phyloP scores from a whole-genome alignment of 1,140 invertebrate genomes.

The Saccostrea cuccullata region DNA sequence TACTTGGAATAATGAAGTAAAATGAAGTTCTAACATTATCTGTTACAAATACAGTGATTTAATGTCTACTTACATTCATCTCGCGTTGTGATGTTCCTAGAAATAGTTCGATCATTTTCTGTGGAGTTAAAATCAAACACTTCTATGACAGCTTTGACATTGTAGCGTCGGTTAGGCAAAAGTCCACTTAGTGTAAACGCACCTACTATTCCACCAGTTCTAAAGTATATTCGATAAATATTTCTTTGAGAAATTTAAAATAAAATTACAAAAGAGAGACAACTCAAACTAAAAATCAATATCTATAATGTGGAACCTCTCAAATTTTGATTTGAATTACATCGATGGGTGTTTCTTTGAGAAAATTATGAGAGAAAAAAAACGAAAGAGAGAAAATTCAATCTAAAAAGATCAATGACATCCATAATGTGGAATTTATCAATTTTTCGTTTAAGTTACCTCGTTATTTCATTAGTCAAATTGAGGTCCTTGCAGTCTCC shows the following conservation, averaged over 20 bases:
- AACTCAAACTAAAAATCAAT: not conserved
- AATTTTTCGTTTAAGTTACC: not conserved
- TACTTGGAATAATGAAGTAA: no score
- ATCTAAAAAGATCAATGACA: not conserved
- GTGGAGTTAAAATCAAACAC: not conserved
- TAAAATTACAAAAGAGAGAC: not conserved
- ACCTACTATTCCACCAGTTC: not conserved
- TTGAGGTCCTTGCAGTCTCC: slow-evolving; percentile 54
- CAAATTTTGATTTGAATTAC: not conserved
- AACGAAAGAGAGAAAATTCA: not conserved
- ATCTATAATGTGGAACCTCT: no score
- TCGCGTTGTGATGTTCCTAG: not conserved
- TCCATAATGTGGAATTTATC: no score
- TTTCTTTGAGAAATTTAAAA: no score
- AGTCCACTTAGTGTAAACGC: not conserved
- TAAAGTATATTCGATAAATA: not conserved
- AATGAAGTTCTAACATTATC: no score
- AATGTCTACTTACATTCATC: slow-evolving; percentile 7
- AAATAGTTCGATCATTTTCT: slow-evolving; percentile 32
- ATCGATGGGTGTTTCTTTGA: not conserved
- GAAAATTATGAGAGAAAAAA: no score
- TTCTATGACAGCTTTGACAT: slow-evolving; percentile 9
- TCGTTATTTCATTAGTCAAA: not conserved
- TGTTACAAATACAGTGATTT: not conserved
- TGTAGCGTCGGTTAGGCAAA: slow-evolving; percentile 5